Base-by-base conservation (phyloP, 2,888 invertebrate species). In the Caenorhabditis uteleia region DNA sequence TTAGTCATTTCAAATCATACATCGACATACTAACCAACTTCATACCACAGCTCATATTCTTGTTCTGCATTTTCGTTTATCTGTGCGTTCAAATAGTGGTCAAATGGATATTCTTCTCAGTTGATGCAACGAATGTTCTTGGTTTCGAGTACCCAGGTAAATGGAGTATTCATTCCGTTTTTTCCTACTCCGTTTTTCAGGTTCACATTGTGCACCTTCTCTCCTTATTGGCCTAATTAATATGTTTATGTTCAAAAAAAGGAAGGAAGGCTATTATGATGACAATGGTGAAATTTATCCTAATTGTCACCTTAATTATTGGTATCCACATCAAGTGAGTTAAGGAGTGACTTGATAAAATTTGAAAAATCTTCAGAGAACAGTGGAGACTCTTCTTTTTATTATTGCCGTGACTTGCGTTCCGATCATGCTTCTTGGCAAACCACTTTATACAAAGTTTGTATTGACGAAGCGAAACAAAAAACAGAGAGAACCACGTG, bases 11-110 rank as follows among this genome's bases (percentile, higher is more conserved):
- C 77, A 82, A 83, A 23, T 90, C 89, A 47, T 88, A 88, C 77
- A 85, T 92, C 73, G 91, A 90, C 83, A 89, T 97, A 74, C 87
- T 91, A 83, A 91, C 90, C 83, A 93, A 95, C 87, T 98, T 97
- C 86, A 89, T 98, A 75, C 98, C 98, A 0, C 95, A 95, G 87
- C 87, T 97, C 65, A 86, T 94, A 71, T 98, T 97, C 87, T 86
- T 98, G 78, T 81, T 89, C 38, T 90, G 91, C 83, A 88, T 98
- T 70, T 98, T 98, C 88, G 90, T 95, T 84, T 98, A 97, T 87
- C 90, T 98, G 89, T 91, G 91, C 57, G 85, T 93, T 31, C 57
- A 66, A 60, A 74, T 79, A 39, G 66, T 78, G n/a, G 43, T 79
- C 43, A 80, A 81, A 58, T 81, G 81, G 81, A 34, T 81, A 48